These are phyloP conservation scores for Trypoxylus dichotomus DNA, from an alignment of 1,140 invertebrate genomes.

Conservation along the genomic window DNA sequence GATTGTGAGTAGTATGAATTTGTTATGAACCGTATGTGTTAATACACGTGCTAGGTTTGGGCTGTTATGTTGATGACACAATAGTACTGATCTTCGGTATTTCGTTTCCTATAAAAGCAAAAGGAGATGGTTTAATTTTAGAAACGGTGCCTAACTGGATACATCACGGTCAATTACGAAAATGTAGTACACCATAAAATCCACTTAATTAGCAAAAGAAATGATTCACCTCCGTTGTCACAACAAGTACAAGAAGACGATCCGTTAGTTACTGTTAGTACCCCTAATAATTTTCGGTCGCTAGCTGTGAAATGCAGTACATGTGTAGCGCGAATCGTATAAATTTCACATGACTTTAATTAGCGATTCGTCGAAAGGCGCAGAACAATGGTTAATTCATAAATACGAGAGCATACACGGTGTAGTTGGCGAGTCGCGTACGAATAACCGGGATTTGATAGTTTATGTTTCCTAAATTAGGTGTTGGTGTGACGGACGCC, in stretches of 20 bases:
- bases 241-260: neutral
- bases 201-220: slow-evolving; percentile 3
- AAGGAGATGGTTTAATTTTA: too few species aligned
- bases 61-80: too few species aligned
- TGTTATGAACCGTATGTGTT: too few species aligned
- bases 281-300: neutral
- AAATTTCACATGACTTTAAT: slow-evolving; percentile 24
- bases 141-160: neutral
- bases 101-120: too few species aligned
- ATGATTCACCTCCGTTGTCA: neutral
- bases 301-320: neutral
- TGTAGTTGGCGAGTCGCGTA: neutral
- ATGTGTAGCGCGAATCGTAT: slow-evolving; percentile 7
- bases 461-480: slow-evolving; percentile 25
- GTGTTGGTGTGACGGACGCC: slow-evolving; percentile 16
- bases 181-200: slow-evolving; percentile 12
- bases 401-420: neutral
- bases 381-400: slow-evolving; percentile 19
- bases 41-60: too few species aligned
- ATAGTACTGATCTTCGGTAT: too few species aligned
- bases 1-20: too few species aligned
- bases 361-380: neutral
- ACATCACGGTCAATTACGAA: slow-evolving; percentile 14
- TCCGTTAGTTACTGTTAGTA: neutral
- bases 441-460: neutral